Conservation (phyloP, 2,797 vertebrate species). For the Poeciliopsis presidionis region DNA sequence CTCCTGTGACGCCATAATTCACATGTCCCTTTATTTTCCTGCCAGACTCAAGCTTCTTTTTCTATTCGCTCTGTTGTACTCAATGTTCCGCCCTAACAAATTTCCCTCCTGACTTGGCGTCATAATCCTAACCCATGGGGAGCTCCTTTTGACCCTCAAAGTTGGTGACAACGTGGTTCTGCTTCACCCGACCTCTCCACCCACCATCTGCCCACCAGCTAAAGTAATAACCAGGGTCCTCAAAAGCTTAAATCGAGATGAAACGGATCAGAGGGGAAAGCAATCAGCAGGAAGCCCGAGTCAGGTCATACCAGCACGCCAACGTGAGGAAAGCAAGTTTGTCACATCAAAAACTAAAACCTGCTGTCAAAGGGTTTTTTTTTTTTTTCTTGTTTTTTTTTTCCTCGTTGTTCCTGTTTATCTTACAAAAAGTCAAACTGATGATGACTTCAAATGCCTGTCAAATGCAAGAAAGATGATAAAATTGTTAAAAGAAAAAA, state of each 20-base stretch:
- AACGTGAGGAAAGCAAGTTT: slow-evolving; percentile 4
- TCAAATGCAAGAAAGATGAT: slow-evolving; percentile 13
- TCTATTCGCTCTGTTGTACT: slow-evolving; percentile 43
- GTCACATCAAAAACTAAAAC: slow-evolving; percentile 5
- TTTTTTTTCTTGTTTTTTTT: background rate
- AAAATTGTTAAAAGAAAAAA: slow-evolving; percentile 3
- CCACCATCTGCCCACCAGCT: slow-evolving; percentile 61
- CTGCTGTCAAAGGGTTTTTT: background rate
- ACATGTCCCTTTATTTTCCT: slow-evolving; percentile 46
- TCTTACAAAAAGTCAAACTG: slow-evolving; percentile 10
- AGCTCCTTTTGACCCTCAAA: slow-evolving; percentile 54
- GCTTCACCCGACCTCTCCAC: slow-evolving; percentile 52
- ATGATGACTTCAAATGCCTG: background rate
- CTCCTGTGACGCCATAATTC: slow-evolving; percentile 32
- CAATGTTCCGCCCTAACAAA: slow-evolving; percentile 44
- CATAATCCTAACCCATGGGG: slow-evolving; percentile 57
- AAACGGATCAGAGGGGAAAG: slow-evolving; percentile 46
- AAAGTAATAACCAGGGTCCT: slow-evolving; percentile 69
- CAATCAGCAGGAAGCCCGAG: slow-evolving; percentile 43
- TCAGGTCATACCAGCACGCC: slow-evolving; percentile 32
- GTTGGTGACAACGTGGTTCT: slow-evolving; percentile 54
- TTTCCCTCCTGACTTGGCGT: slow-evolving; percentile 50
- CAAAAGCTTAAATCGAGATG: slow-evolving; percentile 59
- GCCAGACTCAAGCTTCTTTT: slow-evolving; percentile 41
- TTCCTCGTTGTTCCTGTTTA: background rate